phyloP scores from a whole-genome alignment of 2,888 invertebrate species.

The Athripsodes cinereus region DNA sequence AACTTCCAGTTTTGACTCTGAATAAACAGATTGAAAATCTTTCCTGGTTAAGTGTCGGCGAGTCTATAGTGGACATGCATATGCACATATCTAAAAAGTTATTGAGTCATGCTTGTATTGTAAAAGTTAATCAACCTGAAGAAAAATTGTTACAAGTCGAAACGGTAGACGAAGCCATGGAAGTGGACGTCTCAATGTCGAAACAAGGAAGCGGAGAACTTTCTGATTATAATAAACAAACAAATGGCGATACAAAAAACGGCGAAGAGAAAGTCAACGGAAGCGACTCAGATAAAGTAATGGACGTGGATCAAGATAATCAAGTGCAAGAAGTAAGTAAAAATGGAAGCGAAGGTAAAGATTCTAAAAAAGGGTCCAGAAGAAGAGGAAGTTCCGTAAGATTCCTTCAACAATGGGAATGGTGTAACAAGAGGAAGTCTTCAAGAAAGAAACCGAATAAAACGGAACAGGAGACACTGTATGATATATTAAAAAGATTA shows the following conservation, averaged over 20 bases:
- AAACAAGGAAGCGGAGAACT: conserved; percentile 26
- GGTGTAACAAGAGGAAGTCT: conserved; percentile 59
- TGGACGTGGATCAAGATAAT: conserved; percentile 22
- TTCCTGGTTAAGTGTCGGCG: conserved; percentile 62
- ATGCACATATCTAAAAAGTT: conserved; percentile 56
- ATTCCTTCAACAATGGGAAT: conserved; percentile 71
- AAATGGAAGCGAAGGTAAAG: conserved; percentile 33
- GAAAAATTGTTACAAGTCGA: conserved; percentile 9
- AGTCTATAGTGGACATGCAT: conserved; percentile 59
- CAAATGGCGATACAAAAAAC: conserved; percentile 31
- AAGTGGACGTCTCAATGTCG: conserved; percentile 10
- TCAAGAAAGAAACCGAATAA: conserved; percentile 49
- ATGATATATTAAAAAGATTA: conserved; percentile 61
- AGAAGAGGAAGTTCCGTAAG: conserved; percentile 68
- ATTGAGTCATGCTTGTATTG: conserved; percentile 49
- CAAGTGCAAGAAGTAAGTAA: conserved; percentile 4
- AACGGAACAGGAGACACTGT: conserved; percentile 58
- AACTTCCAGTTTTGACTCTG: conserved; percentile 52
- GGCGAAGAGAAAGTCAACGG: conserved; percentile 7
- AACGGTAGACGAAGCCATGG: conserved; percentile 23
- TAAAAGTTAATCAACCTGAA: conserved; percentile 32
- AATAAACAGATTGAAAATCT: conserved; percentile 53
- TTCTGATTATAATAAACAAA: conserved; percentile 35
- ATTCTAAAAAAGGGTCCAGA: conserved; percentile 42
- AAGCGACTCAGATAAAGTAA: conserved; percentile 25